These are phyloP conservation scores for Sinocyclocheilus grahami DNA, from an alignment of 2,113 vertebrate species.

Conservation along the genomic window DNA sequence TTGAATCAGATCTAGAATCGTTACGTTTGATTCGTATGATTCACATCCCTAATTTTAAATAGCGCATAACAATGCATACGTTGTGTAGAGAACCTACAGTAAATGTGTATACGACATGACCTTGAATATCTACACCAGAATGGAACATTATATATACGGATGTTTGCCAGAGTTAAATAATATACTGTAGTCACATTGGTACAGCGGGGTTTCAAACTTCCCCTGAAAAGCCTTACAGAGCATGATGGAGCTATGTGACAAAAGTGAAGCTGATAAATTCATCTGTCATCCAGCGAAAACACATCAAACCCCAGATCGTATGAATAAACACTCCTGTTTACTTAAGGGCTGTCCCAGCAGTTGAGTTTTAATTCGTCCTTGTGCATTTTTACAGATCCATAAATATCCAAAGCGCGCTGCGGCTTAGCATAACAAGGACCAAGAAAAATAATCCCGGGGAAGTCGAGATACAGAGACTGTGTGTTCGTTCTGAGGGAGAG, in stretches of 20 bases:
- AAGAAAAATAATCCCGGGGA: constrained; percentile 80
- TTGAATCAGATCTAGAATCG: too few relatives aligned
- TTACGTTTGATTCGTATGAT: too few relatives aligned
- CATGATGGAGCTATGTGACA: constrained; percentile 67
- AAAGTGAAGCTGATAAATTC: constrained; percentile 73
- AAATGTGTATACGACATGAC: neutral
- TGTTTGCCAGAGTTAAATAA: neutral
- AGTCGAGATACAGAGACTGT: constrained; percentile 71
- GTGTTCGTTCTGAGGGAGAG: constrained; percentile 74
- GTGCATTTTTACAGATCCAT: constrained; percentile 77
- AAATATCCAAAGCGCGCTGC: constrained; percentile 71
- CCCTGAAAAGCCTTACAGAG: constrained; percentile 54
- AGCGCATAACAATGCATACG: too few relatives aligned
- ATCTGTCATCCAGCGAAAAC: constrained; percentile 66
- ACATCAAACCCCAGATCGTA: constrained; percentile 70
- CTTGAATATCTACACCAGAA: neutral
- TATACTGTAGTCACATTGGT: constrained; percentile 10
- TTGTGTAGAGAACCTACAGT: neutral
- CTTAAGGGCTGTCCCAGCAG: constrained; percentile 60
- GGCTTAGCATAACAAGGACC: constrained; percentile 73
- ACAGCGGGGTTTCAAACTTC: neutral
- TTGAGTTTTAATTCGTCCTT: constrained; percentile 73
- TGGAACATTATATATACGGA: neutral
- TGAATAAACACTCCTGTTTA: constrained; percentile 68
- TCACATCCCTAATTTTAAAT: too few relatives aligned